Evolutionary conservation across 2,113 vertebrate genomes (phyloP).

Genomic region (Petrocephalus zakoni): DNA sequence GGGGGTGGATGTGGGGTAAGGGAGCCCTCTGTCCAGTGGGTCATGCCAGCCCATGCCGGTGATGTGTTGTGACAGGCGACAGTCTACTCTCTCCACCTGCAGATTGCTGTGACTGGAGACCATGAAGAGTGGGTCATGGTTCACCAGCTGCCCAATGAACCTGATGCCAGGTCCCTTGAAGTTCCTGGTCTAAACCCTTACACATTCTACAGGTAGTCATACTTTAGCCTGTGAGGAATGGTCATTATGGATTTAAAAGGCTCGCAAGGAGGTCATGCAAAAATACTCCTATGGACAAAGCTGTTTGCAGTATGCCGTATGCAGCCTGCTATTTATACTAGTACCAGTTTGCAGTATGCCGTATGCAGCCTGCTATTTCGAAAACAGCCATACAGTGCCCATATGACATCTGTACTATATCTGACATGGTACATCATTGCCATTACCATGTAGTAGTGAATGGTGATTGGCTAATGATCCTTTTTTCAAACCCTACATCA

Average conservation of each 20-base stretch:
- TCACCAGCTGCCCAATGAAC: constrained; percentile 83
- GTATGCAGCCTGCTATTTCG: not conserved
- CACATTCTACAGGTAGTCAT: constrained; percentile 79
- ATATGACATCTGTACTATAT: no score
- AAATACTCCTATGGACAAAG: not conserved
- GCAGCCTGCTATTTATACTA: not conserved
- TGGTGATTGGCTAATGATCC: not conserved
- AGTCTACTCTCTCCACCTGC: not conserved
- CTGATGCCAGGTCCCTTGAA: constrained; percentile 80
- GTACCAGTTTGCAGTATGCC: not conserved
- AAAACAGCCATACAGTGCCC: not conserved
- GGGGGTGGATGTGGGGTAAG: not conserved
- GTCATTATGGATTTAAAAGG: not conserved
- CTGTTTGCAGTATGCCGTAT: not conserved
- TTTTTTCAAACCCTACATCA: constrained; percentile 12
- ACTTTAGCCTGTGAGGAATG: not conserved
- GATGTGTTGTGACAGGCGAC: not conserved
- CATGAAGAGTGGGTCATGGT: constrained; percentile 81
- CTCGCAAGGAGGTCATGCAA: not conserved
- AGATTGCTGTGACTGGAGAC: constrained; percentile 82
- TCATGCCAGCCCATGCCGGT: not conserved
- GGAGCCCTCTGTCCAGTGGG: not conserved
- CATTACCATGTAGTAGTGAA: not conserved
- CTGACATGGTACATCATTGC: not conserved
- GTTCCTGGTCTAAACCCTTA: constrained; percentile 83